Conservation (phyloP, 2,888 invertebrate species). For the Mesochorus sp. region DNA sequence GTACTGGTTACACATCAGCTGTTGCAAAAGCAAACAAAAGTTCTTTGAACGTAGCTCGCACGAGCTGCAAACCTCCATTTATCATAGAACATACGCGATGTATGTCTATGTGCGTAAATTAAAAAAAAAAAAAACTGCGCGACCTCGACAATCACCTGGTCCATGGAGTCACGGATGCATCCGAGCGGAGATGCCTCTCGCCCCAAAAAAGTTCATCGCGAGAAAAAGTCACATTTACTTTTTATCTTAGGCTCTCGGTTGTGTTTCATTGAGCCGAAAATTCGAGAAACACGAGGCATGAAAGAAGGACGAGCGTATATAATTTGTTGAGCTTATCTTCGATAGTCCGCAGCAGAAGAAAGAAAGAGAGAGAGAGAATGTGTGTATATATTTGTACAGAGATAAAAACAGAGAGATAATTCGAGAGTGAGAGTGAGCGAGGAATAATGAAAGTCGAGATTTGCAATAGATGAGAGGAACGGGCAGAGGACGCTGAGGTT, state of each 20-base stretch:
- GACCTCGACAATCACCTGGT: not conserved
- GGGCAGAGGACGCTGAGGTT: constrained; percentile 22
- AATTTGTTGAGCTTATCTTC: not conserved
- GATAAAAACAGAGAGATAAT: not conserved
- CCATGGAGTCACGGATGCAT: not conserved
- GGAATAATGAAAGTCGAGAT: constrained; percentile 57
- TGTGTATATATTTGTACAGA: not conserved
- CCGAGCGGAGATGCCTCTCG: constrained; percentile 2
- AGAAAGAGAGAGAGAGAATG: constrained; percentile 1
- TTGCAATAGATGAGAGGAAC: constrained; percentile 43
- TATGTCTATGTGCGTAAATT: not conserved
- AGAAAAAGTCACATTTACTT: not conserved
- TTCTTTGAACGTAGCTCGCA: no score
- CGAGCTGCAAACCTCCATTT: no score
- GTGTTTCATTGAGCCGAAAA: not conserved
- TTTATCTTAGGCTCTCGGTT: not conserved
- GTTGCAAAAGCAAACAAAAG: no score
- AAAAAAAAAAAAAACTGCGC: not conserved
- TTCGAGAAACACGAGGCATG: not conserved
- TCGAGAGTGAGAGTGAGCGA: constrained; percentile 33
- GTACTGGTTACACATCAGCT: no score
- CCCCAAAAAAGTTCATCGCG: not conserved
- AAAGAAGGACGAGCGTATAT: constrained; percentile 6
- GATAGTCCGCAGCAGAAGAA: no score
- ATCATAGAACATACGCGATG: no score